phyloP scores from a whole-genome alignment of 2,888 invertebrate species.

The Plebejus anna region DNA sequence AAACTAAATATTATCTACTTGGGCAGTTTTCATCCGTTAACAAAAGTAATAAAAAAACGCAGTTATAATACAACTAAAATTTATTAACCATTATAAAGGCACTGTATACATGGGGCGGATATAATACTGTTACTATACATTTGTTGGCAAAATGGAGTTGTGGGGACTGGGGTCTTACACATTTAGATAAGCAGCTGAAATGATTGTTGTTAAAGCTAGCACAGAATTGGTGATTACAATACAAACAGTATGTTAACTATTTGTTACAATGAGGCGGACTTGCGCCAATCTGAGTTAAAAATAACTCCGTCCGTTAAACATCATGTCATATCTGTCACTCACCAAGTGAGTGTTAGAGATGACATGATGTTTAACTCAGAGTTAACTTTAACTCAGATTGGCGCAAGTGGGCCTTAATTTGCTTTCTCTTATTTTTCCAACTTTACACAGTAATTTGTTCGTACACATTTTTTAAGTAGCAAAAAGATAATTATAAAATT shows the following conservation, averaged over 20 bases:
- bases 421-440: not conserved
- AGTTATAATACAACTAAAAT: slow-evolving; percentile 44
- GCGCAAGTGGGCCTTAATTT: not conserved
- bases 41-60: not conserved
- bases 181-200: not conserved
- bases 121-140: slow-evolving; percentile 56
- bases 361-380: too few species aligned
- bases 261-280: not conserved
- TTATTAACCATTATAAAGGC: slow-evolving; percentile 70
- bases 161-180: not conserved
- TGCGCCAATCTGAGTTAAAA: too few species aligned
- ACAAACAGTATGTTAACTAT: not conserved
- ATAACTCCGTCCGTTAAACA: too few species aligned
- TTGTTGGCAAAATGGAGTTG: slow-evolving; percentile 10
- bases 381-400: too few species aligned
- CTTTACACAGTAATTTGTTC: not conserved
- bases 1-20: too few species aligned
- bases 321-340: too few species aligned
- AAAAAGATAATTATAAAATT: not conserved
- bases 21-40: not conserved
- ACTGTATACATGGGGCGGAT: slow-evolving; percentile 55
- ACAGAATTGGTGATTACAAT: not conserved
- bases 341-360: too few species aligned
- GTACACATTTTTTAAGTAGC: not conserved
- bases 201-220: not conserved